Evolutionary conservation across 2,888 invertebrate genomes (phyloP).

Genomic region (Pandemis cinnamomeana): DNA sequence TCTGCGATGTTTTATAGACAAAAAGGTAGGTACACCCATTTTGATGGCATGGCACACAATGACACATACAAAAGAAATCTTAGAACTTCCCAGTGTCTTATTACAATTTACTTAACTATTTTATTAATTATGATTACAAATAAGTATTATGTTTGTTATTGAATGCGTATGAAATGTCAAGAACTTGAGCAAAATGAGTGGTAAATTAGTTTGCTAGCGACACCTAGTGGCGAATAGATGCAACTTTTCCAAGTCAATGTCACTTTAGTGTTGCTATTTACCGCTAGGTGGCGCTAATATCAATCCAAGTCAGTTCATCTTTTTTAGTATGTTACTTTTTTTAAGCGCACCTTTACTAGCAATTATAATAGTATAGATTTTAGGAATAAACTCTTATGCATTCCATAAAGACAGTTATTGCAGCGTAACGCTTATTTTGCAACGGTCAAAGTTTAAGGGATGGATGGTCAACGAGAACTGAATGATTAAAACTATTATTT

Average conservation of each 20-base stretch:
- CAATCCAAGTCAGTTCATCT: neutral
- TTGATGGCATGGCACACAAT: conserved; percentile 7
- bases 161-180: conserved; percentile 4
- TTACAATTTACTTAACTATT: neutral
- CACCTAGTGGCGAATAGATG: conserved; percentile 19
- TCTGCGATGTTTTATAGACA: too few relatives aligned
- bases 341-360: too few relatives aligned
- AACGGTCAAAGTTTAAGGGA: neutral
- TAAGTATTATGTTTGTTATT: conserved; percentile 1
- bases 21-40: neutral
- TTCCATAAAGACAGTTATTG: neutral
- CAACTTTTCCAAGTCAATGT: neutral
- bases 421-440: neutral
- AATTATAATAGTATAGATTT: too few relatives aligned
- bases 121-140: neutral
- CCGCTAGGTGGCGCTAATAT: conserved; percentile 26
- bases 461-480: too few relatives aligned
- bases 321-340: neutral
- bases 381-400: too few relatives aligned
- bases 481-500: too few relatives aligned
- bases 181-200: neutral
- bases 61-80: conserved; percentile 39
- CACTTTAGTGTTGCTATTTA: neutral
- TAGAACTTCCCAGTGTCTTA: conserved; percentile 1
- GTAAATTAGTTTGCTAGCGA: neutral